Conservation (phyloP, 2,797 vertebrate genomes). For the Spea hammondii region DNA sequence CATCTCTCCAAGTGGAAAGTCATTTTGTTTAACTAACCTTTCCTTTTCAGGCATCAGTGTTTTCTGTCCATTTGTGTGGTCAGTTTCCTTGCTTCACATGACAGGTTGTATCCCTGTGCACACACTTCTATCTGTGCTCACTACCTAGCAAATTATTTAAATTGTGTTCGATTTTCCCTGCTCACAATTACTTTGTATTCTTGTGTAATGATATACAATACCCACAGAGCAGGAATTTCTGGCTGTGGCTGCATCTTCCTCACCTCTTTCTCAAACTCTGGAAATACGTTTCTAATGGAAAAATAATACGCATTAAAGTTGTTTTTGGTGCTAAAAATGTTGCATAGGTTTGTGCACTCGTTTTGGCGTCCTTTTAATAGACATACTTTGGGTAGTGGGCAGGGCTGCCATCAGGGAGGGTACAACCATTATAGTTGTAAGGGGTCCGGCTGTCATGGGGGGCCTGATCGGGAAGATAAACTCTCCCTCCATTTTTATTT, state of each 20-base stretch:
- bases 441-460: too few relatives aligned
- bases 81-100: background rate
- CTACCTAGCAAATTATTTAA: background rate
- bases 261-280: too few relatives aligned
- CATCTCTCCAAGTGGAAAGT: constrained; percentile 14
- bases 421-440: too few relatives aligned
- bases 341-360: too few relatives aligned
- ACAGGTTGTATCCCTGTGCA: background rate
- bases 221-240: background rate
- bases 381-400: too few relatives aligned
- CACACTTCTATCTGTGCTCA: constrained; percentile 2
- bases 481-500: too few relatives aligned
- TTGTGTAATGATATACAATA: background rate
- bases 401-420: too few relatives aligned
- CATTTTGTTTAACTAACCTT: constrained; percentile 27
- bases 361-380: too few relatives aligned
- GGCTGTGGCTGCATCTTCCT: background rate
- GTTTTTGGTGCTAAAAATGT: too few relatives aligned
- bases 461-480: too few relatives aligned
- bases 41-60: constrained; percentile 5
- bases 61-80: constrained; percentile 20
- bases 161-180: background rate
- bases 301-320: too few relatives aligned
- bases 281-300: too few relatives aligned
- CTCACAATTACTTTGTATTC: background rate